Evolutionary conservation across 2,888 invertebrate species (phyloP).

Genomic region (Eupeodes latifasciatus): DNA sequence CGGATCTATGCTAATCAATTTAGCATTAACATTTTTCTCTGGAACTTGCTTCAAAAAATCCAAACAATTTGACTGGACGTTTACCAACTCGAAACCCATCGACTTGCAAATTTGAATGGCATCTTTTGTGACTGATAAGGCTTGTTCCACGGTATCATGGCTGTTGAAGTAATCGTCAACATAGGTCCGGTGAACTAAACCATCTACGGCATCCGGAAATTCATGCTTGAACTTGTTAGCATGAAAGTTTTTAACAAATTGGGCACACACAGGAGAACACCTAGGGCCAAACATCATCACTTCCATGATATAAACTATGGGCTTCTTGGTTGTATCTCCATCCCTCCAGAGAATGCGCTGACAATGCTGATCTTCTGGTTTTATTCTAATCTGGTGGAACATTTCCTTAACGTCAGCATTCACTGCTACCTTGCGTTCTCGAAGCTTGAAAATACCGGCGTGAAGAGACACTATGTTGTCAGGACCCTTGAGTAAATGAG

Average conservation of each 20-base stretch:
- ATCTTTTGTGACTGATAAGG: slow-evolving; percentile 1
- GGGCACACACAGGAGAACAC: slow-evolving; percentile 35
- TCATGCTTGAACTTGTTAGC: not conserved
- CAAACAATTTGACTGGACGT: slow-evolving; percentile 1
- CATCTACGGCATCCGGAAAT: not conserved
- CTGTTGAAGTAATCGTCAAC: slow-evolving; percentile 32
- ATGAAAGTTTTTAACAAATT: not conserved
- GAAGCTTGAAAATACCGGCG: slow-evolving; percentile 33
- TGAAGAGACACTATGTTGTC: slow-evolving; percentile 50
- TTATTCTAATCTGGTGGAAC: slow-evolving; percentile 12
- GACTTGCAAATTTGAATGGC: slow-evolving; percentile 25
- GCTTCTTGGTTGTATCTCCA: slow-evolving; percentile 1
- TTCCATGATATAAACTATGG: not conserved
- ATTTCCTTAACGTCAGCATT: slow-evolving; percentile 1
- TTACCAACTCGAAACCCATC: slow-evolving; percentile 21
- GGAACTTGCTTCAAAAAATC: not conserved
- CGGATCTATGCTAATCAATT: not conserved
- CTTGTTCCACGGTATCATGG: not conserved
- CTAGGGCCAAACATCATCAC: slow-evolving; percentile 63
- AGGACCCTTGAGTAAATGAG: slow-evolving; percentile 13
- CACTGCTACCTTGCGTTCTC: not conserved
- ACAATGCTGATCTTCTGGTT: slow-evolving; percentile 21
- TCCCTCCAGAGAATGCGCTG: slow-evolving; percentile 5
- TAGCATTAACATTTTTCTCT: not conserved
- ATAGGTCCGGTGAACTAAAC: not conserved